These are phyloP conservation scores for Zophobas morio DNA, from an alignment of 1,140 invertebrate genomes.

Conservation along the genomic window DNA sequence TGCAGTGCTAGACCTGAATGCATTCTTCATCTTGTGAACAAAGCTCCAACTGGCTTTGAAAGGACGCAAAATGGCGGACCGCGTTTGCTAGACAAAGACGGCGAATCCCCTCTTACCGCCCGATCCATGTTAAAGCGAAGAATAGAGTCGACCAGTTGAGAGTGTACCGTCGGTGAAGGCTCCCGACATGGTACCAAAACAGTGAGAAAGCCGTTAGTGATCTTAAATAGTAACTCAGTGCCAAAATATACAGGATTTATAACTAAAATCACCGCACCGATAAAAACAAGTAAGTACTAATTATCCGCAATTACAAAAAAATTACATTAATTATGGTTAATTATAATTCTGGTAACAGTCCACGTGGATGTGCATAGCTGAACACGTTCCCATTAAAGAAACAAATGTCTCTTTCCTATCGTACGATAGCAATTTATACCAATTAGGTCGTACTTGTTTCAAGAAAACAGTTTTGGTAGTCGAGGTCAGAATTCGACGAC, in stretches of 20 bases:
- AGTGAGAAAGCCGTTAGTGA: conserved; percentile 5
- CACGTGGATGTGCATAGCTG: not conserved
- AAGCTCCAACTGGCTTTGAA: conserved; percentile 30
- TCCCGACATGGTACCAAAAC: conserved; percentile 24
- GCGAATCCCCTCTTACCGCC: conserved; percentile 34
- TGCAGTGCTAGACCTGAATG: conserved; percentile 48
- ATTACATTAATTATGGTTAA: too few species aligned
- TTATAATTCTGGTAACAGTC: not conserved
- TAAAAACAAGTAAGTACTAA: not conserved
- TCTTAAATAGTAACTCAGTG: conserved; percentile 11
- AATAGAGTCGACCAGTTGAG: conserved; percentile 29
- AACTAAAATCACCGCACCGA: too few species aligned
- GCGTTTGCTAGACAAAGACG: conserved; percentile 40
- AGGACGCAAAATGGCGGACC: conserved; percentile 36
- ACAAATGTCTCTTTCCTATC: not conserved
- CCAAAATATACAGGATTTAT: conserved; percentile 9
- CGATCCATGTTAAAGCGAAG: conserved; percentile 25
- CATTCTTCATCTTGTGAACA: conserved; percentile 53
- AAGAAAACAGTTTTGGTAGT: conserved; percentile 28
- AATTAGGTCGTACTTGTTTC: conserved; percentile 1
- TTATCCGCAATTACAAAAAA: not conserved
- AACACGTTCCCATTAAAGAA: not conserved
- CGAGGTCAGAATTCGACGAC: not conserved
- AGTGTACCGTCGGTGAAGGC: conserved; percentile 29
- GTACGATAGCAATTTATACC: conserved; percentile 10